Evolutionary conservation across 2,113 vertebrate species (phyloP), one percentile per base, ranked within the genome.

Genomic region (Gobius niger): DNA sequence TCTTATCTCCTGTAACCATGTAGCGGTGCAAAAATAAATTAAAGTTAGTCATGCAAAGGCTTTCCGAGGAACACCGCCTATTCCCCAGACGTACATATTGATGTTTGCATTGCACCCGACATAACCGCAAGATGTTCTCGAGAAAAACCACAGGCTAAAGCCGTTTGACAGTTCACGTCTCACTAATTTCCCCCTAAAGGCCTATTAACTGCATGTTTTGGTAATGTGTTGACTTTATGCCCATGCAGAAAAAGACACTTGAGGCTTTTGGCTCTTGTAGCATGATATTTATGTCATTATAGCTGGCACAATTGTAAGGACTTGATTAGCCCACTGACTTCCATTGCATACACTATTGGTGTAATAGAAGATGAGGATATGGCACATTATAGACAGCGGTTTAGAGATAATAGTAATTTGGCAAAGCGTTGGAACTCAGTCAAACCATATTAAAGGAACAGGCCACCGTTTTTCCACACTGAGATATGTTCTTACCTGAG

Each of bases 181-280:
- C 61, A 73, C 83, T 73, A 56, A 14, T 9, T 62, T 44, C 76
- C 70, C 67, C 64, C 70, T 78, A 56, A 12, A 63, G 44, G 44
- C 7, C 18, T 47, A 12, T 19, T 47, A 65, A 7, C 34, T 61
- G 60, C 75, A 16, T 60, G 24, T 70, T 41, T 13, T 63, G 14
- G 6, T 68, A 44, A 81, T 78, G 70, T 60, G 60, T 46, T 24
- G 70, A 61, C 42, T 9, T 12, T 70, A 18, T 69, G 69, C 6
- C 15, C 46, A 49, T 2, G 0, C 73, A 50, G 44, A 57, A 40
- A 47, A 47, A 40, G n/a, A 41, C 53, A 71, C 59, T 24, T 76
- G 71, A 9, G 13, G 10, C 53, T 8, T 50, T 14, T 50, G 47
- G 2, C 7, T 40, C 7, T 41, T 56, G 53, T 11, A 56, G 3